A percentile compares a stretch with the other conserved stretches of the same genome.
These are phyloP conservation scores for Psix sp. DNA, from an alignment of 1,140 invertebrate genomes.

Conservation along the genomic window DNA sequence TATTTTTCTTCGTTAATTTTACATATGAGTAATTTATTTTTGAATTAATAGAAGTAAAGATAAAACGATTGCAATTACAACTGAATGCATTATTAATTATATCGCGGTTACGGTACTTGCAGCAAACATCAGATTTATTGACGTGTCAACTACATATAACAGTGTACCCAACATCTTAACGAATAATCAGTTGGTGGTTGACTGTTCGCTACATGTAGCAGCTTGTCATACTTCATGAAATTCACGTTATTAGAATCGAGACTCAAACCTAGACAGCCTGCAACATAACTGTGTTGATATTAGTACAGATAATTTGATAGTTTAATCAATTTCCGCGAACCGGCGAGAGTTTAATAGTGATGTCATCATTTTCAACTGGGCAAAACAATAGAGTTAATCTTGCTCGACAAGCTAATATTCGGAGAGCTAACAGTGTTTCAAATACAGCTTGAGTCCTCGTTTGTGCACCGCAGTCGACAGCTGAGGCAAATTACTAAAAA, in stretches of 20 bases:
- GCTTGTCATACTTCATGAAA: slow-evolving; percentile 51
- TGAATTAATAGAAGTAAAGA: too few species aligned
- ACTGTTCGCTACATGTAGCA: slow-evolving; percentile 12
- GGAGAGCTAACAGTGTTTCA: slow-evolving; percentile 76
- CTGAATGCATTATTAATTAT: slow-evolving; percentile 30
- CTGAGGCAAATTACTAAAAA: slow-evolving; percentile 49
- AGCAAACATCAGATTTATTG: slow-evolving; percentile 44
- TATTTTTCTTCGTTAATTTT: too few species aligned
- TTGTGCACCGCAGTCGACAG: slow-evolving; percentile 58
- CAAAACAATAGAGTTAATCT: slow-evolving; percentile 75
- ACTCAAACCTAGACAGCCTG: slow-evolving; percentile 33
- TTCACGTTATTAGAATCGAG: slow-evolving; percentile 59
- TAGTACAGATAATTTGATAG: slow-evolving; percentile 78
- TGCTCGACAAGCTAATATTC: slow-evolving; percentile 77
- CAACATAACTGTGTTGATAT: slow-evolving; percentile 73
- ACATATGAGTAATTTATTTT: too few species aligned
- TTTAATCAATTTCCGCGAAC: slow-evolving; percentile 77
- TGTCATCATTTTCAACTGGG: slow-evolving; percentile 77
- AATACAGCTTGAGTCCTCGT: slow-evolving; percentile 70
- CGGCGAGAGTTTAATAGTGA: slow-evolving; percentile 77
- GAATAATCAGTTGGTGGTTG: slow-evolving; percentile 44
- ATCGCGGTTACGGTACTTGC: slow-evolving; percentile 20
- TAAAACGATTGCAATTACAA: slow-evolving; percentile 5
- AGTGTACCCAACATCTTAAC: slow-evolving; percentile 51
- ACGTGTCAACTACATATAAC: slow-evolving; percentile 42